Conservation (phyloP, 1,140 invertebrate species). For the Tribolium madens region DNA sequence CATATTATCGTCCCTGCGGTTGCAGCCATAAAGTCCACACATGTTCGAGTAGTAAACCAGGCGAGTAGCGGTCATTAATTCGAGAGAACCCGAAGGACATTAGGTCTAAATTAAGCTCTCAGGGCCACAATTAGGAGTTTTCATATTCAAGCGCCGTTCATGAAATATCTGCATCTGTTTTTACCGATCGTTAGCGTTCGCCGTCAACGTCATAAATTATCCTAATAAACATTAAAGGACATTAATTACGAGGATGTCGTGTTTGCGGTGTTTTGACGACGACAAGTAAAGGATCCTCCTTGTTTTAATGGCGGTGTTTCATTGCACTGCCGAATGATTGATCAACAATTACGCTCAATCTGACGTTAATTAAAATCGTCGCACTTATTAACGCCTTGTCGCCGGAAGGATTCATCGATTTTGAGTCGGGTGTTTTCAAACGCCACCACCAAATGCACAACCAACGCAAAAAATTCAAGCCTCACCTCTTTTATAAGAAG, state of each 20-base stretch:
- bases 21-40: constrained; percentile 22
- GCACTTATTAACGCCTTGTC: constrained; percentile 22
- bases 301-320: constrained; percentile 35
- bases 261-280: constrained; percentile 44
- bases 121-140: constrained; percentile 46
- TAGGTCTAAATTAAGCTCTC: constrained; percentile 45
- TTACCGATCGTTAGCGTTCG: constrained; percentile 44
- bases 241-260: constrained; percentile 41
- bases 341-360: constrained; percentile 30
- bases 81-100: constrained; percentile 42
- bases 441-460: not conserved
- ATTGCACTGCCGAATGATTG: constrained; percentile 36
- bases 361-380: constrained; percentile 37
- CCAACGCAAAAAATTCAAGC: not conserved
- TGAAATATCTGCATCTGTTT: constrained; percentile 45
- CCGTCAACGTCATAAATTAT: constrained; percentile 36
- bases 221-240: constrained; percentile 43
- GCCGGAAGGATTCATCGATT: not conserved
- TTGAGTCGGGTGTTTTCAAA: not conserved
- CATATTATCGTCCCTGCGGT: constrained; percentile 11
- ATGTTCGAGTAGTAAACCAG: constrained; percentile 38
- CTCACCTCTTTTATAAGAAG: no score
- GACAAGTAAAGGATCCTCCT: constrained; percentile 16
- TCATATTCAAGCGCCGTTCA: constrained; percentile 40
- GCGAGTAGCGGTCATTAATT: constrained; percentile 40